Percentiles rank a stretch among this genome's conserved stretches.
These are phyloP conservation scores for Dexiosoma caninum DNA, from an alignment of 2,888 invertebrate genomes.

Conservation along the genomic window DNA sequence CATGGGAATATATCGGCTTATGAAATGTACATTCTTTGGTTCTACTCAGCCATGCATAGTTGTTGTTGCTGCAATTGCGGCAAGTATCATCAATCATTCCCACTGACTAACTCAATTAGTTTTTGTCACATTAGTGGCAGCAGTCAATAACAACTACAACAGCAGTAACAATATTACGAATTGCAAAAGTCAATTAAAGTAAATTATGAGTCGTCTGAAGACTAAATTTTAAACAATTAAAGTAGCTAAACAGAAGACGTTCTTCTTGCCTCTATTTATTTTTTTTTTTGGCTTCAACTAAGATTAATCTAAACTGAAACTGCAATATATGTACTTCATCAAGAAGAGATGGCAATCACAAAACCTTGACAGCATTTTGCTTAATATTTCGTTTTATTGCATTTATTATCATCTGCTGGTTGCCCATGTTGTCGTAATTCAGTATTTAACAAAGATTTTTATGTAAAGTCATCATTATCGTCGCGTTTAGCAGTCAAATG, in stretches of 20 bases:
- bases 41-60: too few relatives aligned
- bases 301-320: slow-evolving; percentile 45
- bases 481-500: neutral
- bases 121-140: slow-evolving; percentile 51
- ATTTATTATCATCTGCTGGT: slow-evolving; percentile 32
- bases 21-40: too few relatives aligned
- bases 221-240: slow-evolving; percentile 49
- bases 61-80: neutral
- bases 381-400: slow-evolving; percentile 20
- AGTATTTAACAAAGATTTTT: slow-evolving; percentile 25
- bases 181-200: slow-evolving; percentile 55
- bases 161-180: neutral
- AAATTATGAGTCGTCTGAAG: slow-evolving; percentile 55
- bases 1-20: too few relatives aligned
- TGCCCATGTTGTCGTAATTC: neutral
- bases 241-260: slow-evolving; percentile 19
- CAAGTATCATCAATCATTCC: slow-evolving; percentile 41
- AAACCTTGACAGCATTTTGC: slow-evolving; percentile 57
- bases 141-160: slow-evolving; percentile 1
- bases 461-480: slow-evolving; percentile 50
- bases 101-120: slow-evolving; percentile 48
- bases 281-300: neutral
- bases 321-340: neutral
- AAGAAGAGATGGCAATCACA: slow-evolving; percentile 49
- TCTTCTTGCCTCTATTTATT: too few relatives aligned